A percentile compares a stretch with the other conserved stretches of the same genome.
These are phyloP conservation scores for Heteromyza rotundicornis DNA, from an alignment of 2,888 invertebrate genomes.

Conservation along the genomic window DNA sequence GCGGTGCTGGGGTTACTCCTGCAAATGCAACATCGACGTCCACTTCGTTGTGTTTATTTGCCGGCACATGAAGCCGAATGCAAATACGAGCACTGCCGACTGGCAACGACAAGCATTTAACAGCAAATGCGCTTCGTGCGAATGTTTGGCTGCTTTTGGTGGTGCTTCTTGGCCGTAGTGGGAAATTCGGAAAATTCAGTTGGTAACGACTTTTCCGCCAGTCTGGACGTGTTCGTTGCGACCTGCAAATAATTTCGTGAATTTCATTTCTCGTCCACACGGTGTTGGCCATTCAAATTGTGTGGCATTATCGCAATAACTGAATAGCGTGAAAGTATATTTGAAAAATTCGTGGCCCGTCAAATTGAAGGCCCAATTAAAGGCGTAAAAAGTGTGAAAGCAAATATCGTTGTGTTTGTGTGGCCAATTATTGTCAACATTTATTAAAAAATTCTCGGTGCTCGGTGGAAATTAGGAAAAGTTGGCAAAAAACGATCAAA, in stretches of 20 bases:
- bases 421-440: too few relatives aligned
- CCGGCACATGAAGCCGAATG: conserved; percentile 29
- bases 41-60: conserved; percentile 41
- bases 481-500: too few relatives aligned
- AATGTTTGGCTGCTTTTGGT: conserved; percentile 5
- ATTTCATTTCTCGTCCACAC: neutral
- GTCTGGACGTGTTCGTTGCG: conserved; percentile 39
- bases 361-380: too few relatives aligned
- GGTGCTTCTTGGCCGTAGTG: conserved; percentile 25
- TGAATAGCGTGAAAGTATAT: neutral
- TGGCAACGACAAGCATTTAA: neutral
- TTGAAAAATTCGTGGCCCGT: too few relatives aligned
- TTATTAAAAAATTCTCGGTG: too few relatives aligned
- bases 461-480: too few relatives aligned
- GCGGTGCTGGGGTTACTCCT: neutral
- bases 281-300: neutral
- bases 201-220: conserved; percentile 46
- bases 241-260: too few relatives aligned
- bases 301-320: neutral
- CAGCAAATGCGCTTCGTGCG: conserved; percentile 28
- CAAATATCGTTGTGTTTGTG: too few relatives aligned
- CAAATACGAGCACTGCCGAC: conserved; percentile 1
- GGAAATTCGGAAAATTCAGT: conserved; percentile 35
- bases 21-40: too few relatives aligned
- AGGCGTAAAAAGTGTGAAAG: too few relatives aligned